Percentiles rank a stretch among this genome's conserved stretches.
phyloP scores from a whole-genome alignment of 2,113 vertebrate genomes.

The Oryctolagus cuniculus region mOryCun1.1 NC_091432.1:107891001-107891500 shows the following conservation, averaged over 20 bases:
- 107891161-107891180: background rate
- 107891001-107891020: background rate
- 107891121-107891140: background rate
- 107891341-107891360: background rate
- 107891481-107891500: too few species aligned
- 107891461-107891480: too few species aligned
- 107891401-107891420: background rate
- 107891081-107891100: background rate
- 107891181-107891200: background rate
- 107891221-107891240: background rate
- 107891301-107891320: background rate
- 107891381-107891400: background rate
- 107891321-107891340: background rate
- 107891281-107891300: background rate
- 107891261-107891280: background rate
- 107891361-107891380: background rate
- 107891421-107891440: background rate
- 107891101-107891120: background rate
- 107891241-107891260: background rate
- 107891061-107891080: background rate
- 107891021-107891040: accelerated
- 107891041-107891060: background rate
- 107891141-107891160: background rate
- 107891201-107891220: background rate
- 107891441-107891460: background rate